Evolutionary conservation across 2,888 invertebrate species (phyloP), one percentile per base, ranked within the genome.

Genomic region (Acrobasis suavella): DNA sequence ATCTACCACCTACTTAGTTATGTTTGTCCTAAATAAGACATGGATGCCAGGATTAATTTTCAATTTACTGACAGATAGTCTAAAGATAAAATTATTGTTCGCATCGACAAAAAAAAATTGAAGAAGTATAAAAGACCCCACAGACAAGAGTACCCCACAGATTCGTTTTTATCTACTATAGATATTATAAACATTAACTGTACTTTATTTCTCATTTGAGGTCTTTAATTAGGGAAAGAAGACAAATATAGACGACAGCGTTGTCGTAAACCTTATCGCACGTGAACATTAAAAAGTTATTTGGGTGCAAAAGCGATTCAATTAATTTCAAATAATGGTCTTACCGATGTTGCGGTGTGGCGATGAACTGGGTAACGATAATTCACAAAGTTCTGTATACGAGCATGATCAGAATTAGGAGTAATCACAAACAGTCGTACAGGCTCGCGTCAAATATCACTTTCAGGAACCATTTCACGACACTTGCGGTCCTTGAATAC

Each of bases 401-500:
- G 69, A 71, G 73, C 85, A 84, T 85, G 73, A 68, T 84, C 70
- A 69, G 70, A 68, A 62, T 66, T 64, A 64, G 60, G 55, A 60
- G 68, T 64, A 72, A 75, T 83, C 84, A 85, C 83, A 80, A 82
- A 78, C 69, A 73, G 70, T 69, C 67, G 59, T 69, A 65, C 65
- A 78, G 77, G 79, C 80, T 76, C 69, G 72, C 78, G 78, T 87
- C 84, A 88, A 85, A 85, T 78, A 83, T 77, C 88, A 89, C 89
- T 83, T 76, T 77, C 70, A 68, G 70, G 62, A 78, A 85, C 78
- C 89, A 87, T 89, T 79, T 83, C 87, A 86, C 83, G 79, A 70
- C 87, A 89, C 88, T 83, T 69, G 68, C 69, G 60, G 74, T 81
- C 79, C 81, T 77, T 69, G 72, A 71, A 77, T 77, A 79, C 77